Evolutionary conservation across 1,140 invertebrate genomes (phyloP).

Genomic region (Belonocnema kinseyi): DNA sequence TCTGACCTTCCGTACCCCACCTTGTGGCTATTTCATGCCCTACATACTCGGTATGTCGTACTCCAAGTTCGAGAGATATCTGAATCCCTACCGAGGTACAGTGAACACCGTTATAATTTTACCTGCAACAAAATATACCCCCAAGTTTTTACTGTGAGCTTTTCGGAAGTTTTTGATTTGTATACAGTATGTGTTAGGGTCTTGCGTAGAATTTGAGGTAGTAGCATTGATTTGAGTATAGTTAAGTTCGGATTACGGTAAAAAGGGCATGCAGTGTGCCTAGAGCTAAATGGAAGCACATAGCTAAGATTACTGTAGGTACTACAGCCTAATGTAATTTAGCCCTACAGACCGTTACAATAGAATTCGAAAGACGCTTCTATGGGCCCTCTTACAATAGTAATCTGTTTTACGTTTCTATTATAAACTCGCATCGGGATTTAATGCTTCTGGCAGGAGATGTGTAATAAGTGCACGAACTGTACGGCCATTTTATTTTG

Average conservation of each 20-base stretch:
- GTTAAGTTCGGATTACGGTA: constrained; percentile 70
- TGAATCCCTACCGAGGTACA: no score
- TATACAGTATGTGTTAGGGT: no score
- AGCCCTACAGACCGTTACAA: constrained; percentile 58
- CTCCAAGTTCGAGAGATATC: no score
- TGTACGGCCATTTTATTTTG: constrained; percentile 60
- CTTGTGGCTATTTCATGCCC: no score
- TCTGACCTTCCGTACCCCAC: no score
- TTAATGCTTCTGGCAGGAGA: constrained; percentile 52
- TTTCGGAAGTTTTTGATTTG: no score
- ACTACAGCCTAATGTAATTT: constrained; percentile 66
- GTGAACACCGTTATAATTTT: no score
- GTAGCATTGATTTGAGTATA: constrained; percentile 69
- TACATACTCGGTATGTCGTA: no score
- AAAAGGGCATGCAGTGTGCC: constrained; percentile 63
- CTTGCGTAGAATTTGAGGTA: constrained; percentile 4
- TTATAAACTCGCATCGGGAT: constrained; percentile 37
- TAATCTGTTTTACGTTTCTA: constrained; percentile 50
- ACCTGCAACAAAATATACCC: no score
- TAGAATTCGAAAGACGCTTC: constrained; percentile 58
- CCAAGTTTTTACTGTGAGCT: no score
- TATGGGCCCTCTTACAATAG: constrained; percentile 39
- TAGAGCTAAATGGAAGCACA: constrained; percentile 71
- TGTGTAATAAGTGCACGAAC: constrained; percentile 51
- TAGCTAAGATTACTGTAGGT: constrained; percentile 70